Evolutionary conservation across 1,140 invertebrate genomes (phyloP), one percentile per base, ranked within the genome.

Genomic region (Vollenhovia emeryi): DNA sequence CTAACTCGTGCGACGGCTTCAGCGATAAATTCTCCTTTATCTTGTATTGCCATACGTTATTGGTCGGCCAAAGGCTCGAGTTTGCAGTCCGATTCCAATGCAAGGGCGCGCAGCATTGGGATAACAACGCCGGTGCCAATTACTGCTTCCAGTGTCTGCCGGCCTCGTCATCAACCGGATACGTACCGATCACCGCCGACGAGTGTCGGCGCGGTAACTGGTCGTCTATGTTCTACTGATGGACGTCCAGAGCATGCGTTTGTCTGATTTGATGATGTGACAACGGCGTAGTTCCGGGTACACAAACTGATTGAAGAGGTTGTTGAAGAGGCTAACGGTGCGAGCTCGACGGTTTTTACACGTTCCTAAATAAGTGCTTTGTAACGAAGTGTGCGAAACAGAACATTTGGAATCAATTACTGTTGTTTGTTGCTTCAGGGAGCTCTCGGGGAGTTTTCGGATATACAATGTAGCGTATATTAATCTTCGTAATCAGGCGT

Each of bases 1-100:
- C 96, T 52, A 97, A 98, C 89, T 99, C 98, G 0, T 98, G 98
- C 94, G 98, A 99, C 91, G 98, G 98, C 1, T 98, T 98, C 87
- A 98, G 98, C 15, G 99, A 99, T 93, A 97, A 97, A 84, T 99
- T 99, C 92, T 96, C 96, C 9, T 97, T 99, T 89, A 93, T 96
- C 7, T 91, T 98, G 2, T 97, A 97, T 84, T 97, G 96, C 78
- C 96, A 97, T 89, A 96, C 96, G 50, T 94, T 98, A 87, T 94
- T 95, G 9, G 95, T 97, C 3, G 98, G 98, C 0, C 96, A 97
- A 87, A 96, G 96, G 55, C 91, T 99, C 11, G 97, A 98, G 92
- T 97, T 99, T 83, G 98, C 98, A 1, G 96, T 98, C 6, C 96
- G 97, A 40, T 99, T 98, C 94, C 96, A 97, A 90, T 97, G 97